Evolutionary conservation across 53 echinoderm and acorn worm genomes (phyloP), one percentile per base, ranked within the genome.

Genomic region (Paracentrotus lividus): DNA sequence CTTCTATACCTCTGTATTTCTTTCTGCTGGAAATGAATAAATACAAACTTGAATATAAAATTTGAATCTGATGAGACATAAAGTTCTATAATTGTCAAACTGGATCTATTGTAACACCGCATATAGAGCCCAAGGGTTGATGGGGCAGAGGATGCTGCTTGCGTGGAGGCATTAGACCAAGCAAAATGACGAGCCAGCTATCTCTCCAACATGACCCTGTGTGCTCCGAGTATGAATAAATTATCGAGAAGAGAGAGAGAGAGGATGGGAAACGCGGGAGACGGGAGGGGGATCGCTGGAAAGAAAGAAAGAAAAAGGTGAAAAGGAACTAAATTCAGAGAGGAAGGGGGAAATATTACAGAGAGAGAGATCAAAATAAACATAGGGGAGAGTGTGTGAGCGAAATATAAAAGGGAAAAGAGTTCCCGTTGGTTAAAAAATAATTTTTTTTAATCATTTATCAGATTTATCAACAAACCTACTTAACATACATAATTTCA

Each of bases 111-210:
- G n/a, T n/a, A n/a, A n/a, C n/a, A n/a, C n/a, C n/a, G n/a, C n/a
- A n/a, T n/a, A n/a, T n/a, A n/a, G n/a, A 81, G 81, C 81, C 81
- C 44, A 81, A 44, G 81, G 81, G 81, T 81, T 81, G 81, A 26
- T 81, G 81, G 21, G n/a, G 81, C 26, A 18, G 57, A 3, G 18
- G 16, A 21, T 3, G 9, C 47, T 44, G 81, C 8, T 2, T 81
- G 47, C 47, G 13, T 81, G 81, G n/a, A 81, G 81, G 81, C 76
- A 76, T 76, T 75, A 42, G 75, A 76, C 18, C 42, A 16, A 42
- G 76, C 36, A 13, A 76, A 45, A 81, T 81, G 81, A 81, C 47
- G 81, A 81, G 81, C 81, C 81, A 47, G 44, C 44, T 81, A 24
- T 45, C 81, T 81, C 47, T 81, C 81, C 26, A 81, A 81, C 81